Base-by-base conservation (phyloP, 2,888 invertebrate species). In the Oligia latruncula region DNA sequence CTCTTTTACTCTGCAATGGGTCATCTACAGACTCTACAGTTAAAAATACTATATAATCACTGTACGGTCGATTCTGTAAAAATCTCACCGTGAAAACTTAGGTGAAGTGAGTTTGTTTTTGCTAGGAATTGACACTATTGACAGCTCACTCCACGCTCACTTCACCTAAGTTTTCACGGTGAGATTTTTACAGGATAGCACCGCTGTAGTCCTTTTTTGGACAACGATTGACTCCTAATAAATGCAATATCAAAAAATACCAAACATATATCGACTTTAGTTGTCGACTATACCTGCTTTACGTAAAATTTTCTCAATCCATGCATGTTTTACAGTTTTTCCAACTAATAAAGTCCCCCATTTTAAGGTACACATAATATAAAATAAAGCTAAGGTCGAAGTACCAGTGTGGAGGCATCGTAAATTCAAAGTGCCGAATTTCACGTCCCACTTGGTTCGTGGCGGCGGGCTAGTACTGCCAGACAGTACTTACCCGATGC, bases 351-450 rank as follows among this genome's bases (percentile, higher is more conserved):
- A 15, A 66, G 29, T 17, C 43, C 11, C 40, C 23, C 4, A 62
- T 77, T 77, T 77, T 77, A 71, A 71, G 76, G 64, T 71, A 74
- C 55, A 40, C 40, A 3, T 75, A 58, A 67, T 77, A 71, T 82
- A 77, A 78, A 79, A 83, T 79, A 80, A 80, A 89, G 58, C 71
- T 80, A 80, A 84, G 86, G 82, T 86, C 87, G 76, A 49, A 64
- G 71, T 72, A 80, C 73, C 76, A 81, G 73, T 76, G 74, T 81
- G 80, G 77, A 82, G 81, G 85, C 82, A 82, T 90, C 90, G 91
- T 93, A 92, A 92, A 92, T 92, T 88, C 86, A 74, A 90, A 92
- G 90, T 90, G 90, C 90, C 90, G 91, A 92, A 92, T 93, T 93
- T 92, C 91, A 93, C 92, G 91, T 90, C 82, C 89, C 88, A 92